Evolutionary conservation across 2,113 vertebrate species (phyloP).

Genomic region (Cyrtonyx montezumae): DNA sequence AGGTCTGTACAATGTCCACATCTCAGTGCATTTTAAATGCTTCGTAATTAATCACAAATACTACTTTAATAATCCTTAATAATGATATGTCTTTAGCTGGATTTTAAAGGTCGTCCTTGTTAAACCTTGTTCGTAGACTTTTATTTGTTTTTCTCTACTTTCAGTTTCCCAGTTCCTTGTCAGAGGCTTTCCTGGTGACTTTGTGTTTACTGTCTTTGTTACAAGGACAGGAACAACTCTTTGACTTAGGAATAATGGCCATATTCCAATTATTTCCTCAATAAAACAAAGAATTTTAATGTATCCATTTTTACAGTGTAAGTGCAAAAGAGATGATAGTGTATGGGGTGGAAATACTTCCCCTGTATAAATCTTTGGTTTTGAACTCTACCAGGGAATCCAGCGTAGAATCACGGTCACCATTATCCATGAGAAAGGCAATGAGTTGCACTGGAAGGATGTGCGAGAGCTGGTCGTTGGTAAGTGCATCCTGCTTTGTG

Average conservation of each 20-base stretch:
- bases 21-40: neutral
- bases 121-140: neutral
- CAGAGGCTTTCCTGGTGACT: neutral
- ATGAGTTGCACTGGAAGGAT: conserved; percentile 97
- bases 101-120: neutral
- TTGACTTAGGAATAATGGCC: neutral
- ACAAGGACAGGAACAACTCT: neutral
- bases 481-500: conserved; percentile 74
- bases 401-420: conserved; percentile 96
- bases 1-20: neutral
- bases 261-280: neutral
- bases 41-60: neutral
- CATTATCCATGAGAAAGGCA: conserved; percentile 96
- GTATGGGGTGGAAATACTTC: neutral
- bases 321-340: neutral
- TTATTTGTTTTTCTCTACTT: neutral
- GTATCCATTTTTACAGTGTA: neutral
- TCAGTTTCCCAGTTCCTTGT: neutral
- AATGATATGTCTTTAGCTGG: neutral
- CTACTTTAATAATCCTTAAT: neutral
- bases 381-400: conserved; percentile 85
- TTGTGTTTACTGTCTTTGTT: neutral
- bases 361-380: neutral
- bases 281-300: neutral
- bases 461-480: conserved; percentile 96